Percentiles rank a stretch among this genome's conserved stretches.
phyloP scores from a whole-genome alignment of 2,888 invertebrate genomes.

The Dynastes tityus region DNA sequence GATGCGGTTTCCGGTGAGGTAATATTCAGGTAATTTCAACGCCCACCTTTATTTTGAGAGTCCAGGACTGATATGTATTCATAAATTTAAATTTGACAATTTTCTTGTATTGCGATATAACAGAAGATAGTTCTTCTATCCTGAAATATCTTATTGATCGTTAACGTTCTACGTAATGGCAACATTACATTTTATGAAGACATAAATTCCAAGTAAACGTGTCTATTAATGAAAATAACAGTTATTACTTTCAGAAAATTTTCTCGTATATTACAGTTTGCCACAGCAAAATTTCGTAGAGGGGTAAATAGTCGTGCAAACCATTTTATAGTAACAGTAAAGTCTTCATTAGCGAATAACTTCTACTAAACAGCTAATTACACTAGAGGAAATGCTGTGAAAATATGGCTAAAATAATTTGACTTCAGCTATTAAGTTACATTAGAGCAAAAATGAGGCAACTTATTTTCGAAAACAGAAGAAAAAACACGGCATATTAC shows the following conservation, averaged over 20 bases:
- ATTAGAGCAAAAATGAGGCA: no score
- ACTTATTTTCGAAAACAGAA: no score
- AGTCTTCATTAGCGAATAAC: slow-evolving; percentile 7
- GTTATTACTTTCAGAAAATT: slow-evolving; percentile 28
- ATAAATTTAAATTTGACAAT: no score
- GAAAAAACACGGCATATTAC: no score
- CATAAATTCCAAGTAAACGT: slow-evolving; percentile 22
- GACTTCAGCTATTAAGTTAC: neutral
- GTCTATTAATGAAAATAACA: slow-evolving; percentile 24
- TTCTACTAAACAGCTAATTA: neutral
- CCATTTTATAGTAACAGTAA: slow-evolving; percentile 7
- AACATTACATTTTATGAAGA: slow-evolving; percentile 3
- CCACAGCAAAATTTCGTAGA: slow-evolving; percentile 21
- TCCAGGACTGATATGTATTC: no score
- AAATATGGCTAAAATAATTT: slow-evolving; percentile 2
- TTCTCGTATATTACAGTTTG: slow-evolving; percentile 21
- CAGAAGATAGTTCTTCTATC: no score
- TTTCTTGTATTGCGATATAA: no score
- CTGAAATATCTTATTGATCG: neutral
- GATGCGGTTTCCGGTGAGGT: no score
- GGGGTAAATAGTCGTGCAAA: slow-evolving; percentile 10
- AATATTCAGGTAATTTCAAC: no score
- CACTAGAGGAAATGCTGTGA: neutral
- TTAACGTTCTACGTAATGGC: neutral
- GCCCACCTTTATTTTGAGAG: no score